A percentile compares a stretch with the other conserved stretches of the same genome.
These are phyloP conservation scores for Limanda limanda DNA, from an alignment of 2,113 vertebrate genomes.

Conservation along the genomic window DNA sequence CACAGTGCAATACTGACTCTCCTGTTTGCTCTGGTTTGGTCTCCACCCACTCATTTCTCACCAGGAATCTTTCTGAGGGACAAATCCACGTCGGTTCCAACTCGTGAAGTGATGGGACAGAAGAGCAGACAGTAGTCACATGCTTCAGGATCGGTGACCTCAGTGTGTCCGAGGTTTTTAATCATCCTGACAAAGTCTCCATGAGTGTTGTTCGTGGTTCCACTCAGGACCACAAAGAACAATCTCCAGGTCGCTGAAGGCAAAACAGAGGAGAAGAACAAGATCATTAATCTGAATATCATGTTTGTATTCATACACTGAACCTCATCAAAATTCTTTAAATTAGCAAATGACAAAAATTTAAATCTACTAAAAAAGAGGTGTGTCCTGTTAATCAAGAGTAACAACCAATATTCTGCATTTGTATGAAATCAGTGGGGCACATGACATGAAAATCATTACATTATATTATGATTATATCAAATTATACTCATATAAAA, in stretches of 20 bases:
- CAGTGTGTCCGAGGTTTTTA: rapidly evolving
- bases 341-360: no score
- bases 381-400: no score
- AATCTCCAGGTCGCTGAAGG: background rate
- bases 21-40: background rate
- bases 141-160: rapidly evolving
- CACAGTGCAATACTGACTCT: background rate
- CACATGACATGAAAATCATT: no score
- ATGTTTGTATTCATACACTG: no score
- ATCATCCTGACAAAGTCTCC: rapidly evolving
- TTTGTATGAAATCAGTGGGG: no score
- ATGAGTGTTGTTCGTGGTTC: slow-evolving; percentile 16
- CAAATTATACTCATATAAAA: no score
- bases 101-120: slow-evolving; percentile 47
- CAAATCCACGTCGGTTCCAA: slow-evolving; percentile 9
- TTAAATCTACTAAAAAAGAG: no score
- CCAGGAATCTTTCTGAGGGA: background rate
- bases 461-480: no score
- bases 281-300: no score
- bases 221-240: background rate
- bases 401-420: no score
- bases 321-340: no score
- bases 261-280: background rate
- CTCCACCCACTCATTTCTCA: slow-evolving; percentile 12
- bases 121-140: slow-evolving; percentile 49